Conservation (phyloP, 1,140 invertebrate genomes). For the Hydropsyche tenuis region DNA sequence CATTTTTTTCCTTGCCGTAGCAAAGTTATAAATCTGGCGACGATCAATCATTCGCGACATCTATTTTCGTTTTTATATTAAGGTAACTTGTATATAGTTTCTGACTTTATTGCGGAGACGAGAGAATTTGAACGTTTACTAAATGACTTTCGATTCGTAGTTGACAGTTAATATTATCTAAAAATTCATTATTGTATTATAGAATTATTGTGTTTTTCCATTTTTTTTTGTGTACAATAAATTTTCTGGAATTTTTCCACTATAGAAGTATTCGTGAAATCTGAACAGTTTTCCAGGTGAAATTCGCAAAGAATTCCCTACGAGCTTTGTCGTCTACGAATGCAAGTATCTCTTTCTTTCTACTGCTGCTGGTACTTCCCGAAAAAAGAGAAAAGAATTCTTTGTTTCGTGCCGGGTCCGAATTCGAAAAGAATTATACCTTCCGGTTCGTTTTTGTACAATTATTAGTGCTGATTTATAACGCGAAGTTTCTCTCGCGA, state of each 20-base stretch:
- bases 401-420: constrained; percentile 21
- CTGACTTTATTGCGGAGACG: no score
- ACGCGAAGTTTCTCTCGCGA: constrained; percentile 21
- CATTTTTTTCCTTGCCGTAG: background rate
- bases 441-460: constrained; percentile 28
- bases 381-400: background rate
- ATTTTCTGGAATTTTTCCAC: no score
- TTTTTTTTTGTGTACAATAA: no score
- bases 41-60: constrained; percentile 6
- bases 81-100: no score
- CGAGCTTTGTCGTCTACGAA: background rate
- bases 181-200: no score
- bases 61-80: constrained; percentile 10
- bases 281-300: background rate
- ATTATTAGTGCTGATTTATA: constrained; percentile 29
- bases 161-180: no score
- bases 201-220: no score
- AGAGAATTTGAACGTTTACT: no score
- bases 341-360: no score
- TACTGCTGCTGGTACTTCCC: no score
- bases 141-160: no score
- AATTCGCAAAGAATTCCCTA: background rate
- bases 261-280: no score
- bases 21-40: constrained; percentile 3
- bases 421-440: constrained; percentile 28